A percentile compares a stretch with the other conserved stretches of the same genome.
Conservation (phyloP, 2,888 invertebrate species). For the Mechanitis messenoides region DNA sequence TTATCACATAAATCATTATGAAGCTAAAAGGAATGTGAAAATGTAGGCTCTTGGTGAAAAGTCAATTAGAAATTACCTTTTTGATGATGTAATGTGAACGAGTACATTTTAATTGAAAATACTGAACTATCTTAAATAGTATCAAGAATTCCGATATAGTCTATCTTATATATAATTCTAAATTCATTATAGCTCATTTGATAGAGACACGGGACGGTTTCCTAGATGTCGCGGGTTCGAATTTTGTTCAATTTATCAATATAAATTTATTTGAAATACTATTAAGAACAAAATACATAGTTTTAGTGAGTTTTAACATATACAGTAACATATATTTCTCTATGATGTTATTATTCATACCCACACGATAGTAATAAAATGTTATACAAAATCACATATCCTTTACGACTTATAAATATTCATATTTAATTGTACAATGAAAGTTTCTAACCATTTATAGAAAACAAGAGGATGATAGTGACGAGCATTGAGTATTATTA, state of each 20-base stretch:
- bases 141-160: no score
- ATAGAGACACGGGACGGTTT: no score
- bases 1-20: neutral
- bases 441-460: slow-evolving; percentile 18
- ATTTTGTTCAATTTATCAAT: no score
- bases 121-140: no score
- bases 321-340: no score
- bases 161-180: no score
- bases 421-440: slow-evolving; percentile 7
- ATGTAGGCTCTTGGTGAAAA: neutral
- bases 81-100: neutral
- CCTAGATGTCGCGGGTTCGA: no score
- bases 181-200: no score
- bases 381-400: slow-evolving; percentile 19
- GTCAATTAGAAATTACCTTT: neutral
- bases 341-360: slow-evolving; percentile 1
- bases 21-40: neutral
- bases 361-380: slow-evolving; percentile 15
- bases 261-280: no score
- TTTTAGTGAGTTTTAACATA: no score
- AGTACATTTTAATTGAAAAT: no score
- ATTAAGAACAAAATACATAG: no score
- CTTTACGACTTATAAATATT: slow-evolving; percentile 16
- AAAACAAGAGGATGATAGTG: slow-evolving; percentile 21
- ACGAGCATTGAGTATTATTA: slow-evolving; percentile 17